phyloP scores from a whole-genome alignment of 2,888 invertebrate species.

The Drosophila rellima region DNA sequence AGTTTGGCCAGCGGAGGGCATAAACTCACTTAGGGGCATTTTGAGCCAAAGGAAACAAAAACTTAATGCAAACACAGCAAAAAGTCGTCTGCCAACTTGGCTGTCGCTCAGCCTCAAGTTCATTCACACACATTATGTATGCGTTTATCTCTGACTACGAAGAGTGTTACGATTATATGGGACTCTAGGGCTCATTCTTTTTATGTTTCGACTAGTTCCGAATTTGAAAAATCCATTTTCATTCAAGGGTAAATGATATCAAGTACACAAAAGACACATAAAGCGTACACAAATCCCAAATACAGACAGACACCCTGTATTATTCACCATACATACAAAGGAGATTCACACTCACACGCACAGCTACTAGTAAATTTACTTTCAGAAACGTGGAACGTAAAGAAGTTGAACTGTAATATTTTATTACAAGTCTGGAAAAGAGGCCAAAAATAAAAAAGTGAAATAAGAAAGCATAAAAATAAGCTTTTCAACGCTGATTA shows the following conservation, averaged over 20 bases:
- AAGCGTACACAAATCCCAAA: slow-evolving; percentile 47
- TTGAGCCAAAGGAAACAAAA: slow-evolving; percentile 39
- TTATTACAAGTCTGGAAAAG: slow-evolving; percentile 52
- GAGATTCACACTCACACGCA: slow-evolving; percentile 11
- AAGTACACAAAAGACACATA: slow-evolving; percentile 34
- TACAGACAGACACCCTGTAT: slow-evolving; percentile 29
- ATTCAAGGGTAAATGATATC: slow-evolving; percentile 60
- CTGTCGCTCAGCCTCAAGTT: slow-evolving; percentile 7
- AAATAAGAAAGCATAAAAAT: slow-evolving; percentile 34
- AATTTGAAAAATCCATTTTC: slow-evolving; percentile 19
- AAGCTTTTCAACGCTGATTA: too few species aligned
- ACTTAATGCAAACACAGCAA: slow-evolving; percentile 72
- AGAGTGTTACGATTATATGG: slow-evolving; percentile 8
- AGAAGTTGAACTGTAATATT: slow-evolving; percentile 68
- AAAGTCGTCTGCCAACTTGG: slow-evolving; percentile 41
- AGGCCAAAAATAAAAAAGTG: slow-evolving; percentile 26
- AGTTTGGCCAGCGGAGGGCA: slow-evolving; percentile 35
- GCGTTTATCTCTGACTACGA: neutral
- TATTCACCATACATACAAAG: slow-evolving; percentile 18
- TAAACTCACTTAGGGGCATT: slow-evolving; percentile 47
- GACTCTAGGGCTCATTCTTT: neutral
- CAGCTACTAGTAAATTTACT: slow-evolving; percentile 24
- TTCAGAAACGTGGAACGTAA: slow-evolving; percentile 51
- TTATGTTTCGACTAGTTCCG: slow-evolving; percentile 1
- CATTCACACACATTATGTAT: slow-evolving; percentile 36